phyloP scores from a whole-genome alignment of 1,140 invertebrate genomes.

The Bicyclus anynana region DNA sequence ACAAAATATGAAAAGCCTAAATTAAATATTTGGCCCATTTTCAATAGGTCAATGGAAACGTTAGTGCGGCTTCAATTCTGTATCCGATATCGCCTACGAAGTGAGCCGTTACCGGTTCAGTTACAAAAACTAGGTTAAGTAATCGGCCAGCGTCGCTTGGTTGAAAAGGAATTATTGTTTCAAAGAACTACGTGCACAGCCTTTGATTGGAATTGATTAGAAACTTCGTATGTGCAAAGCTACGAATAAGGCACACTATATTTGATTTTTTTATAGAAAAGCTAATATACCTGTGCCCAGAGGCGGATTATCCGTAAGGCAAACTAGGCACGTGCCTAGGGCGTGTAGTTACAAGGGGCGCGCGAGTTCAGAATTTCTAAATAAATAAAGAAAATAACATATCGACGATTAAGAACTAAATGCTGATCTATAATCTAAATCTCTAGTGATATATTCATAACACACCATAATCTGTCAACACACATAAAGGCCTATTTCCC shows the following conservation, averaged over 20 bases:
- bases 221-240: background rate
- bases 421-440: too few relatives aligned
- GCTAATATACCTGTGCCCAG: background rate
- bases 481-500: too few relatives aligned
- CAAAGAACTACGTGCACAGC: slow-evolving; percentile 10
- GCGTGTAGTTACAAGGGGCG: too few relatives aligned
- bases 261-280: background rate
- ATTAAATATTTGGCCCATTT: background rate
- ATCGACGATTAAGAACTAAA: too few relatives aligned
- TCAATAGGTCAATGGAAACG: background rate
- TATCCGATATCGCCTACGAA: background rate
- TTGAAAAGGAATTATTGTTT: slow-evolving; percentile 26
- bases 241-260: background rate
- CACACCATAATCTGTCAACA: too few relatives aligned
- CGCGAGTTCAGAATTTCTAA: too few relatives aligned
- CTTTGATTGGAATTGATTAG: slow-evolving; percentile 4
- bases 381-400: too few relatives aligned
- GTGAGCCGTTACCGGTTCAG: background rate
- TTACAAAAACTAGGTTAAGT: slow-evolving; percentile 20
- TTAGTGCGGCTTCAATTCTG: background rate
- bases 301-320: too few relatives aligned
- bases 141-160: slow-evolving; percentile 17
- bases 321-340: too few relatives aligned
- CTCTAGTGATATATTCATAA: too few relatives aligned
- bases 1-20: too few relatives aligned